A percentile compares a stretch with the other conserved stretches of the same genome.
Conservation (phyloP, 2,888 invertebrate species). For the Rosalia funebris region DNA sequence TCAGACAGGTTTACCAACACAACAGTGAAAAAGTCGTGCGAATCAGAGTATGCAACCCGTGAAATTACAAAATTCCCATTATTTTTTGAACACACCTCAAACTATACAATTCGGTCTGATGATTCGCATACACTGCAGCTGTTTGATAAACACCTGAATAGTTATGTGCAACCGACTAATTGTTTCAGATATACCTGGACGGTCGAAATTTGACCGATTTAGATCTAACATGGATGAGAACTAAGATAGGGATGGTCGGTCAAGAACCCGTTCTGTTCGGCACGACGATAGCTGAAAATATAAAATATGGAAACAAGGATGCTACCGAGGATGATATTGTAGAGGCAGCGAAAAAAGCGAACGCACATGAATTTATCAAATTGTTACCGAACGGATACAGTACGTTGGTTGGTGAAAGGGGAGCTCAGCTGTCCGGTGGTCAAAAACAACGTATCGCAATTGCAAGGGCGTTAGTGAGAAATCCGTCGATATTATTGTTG, state of each 20-base stretch:
- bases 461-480: constrained; percentile 84
- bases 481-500: constrained; percentile 80
- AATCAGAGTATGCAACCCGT: too few species aligned
- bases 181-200: constrained; percentile 67
- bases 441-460: constrained; percentile 93
- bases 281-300: constrained; percentile 86
- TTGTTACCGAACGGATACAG: constrained; percentile 82
- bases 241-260: constrained; percentile 86
- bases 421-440: constrained; percentile 86
- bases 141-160: too few species aligned
- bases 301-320: constrained; percentile 75
- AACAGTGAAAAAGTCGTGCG: too few species aligned
- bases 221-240: constrained; percentile 83
- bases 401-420: constrained; percentile 86
- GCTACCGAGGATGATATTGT: constrained; percentile 76
- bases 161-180: too few species aligned
- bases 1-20: too few species aligned
- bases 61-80: too few species aligned
- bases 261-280: constrained; percentile 92
- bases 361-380: constrained; percentile 81
- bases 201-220: constrained; percentile 75
- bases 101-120: too few species aligned
- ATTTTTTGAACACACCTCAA: too few species aligned
- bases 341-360: constrained; percentile 76
- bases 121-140: too few species aligned